Evolutionary conservation across 2,113 vertebrate genomes (phyloP), one percentile per base, ranked within the genome.

Genomic region (Caloenas nicobarica): DNA sequence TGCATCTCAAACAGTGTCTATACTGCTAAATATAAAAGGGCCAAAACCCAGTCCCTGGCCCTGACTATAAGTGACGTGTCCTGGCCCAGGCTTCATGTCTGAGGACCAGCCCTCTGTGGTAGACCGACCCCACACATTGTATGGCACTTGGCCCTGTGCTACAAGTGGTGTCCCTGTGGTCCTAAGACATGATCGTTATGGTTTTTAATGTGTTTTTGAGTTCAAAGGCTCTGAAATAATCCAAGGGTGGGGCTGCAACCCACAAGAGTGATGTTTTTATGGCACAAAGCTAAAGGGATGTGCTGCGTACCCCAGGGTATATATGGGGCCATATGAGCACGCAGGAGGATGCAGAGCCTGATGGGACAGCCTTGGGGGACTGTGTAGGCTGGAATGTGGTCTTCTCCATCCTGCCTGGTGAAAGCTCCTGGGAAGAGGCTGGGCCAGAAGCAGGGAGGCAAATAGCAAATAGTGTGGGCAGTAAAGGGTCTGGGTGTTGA

Each of bases 1-100:
- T 89, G 65, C 57, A 48, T 93, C 61, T 87, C 73, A 92, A 92
- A 87, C 81, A 95, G 28, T 53, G 65, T 69, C 69, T 61, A 18
- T 81, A 19, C 48, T 81, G 36, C 81, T 79, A 69, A 81, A 79
- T 65, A 85, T 64, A 61, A 89, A 79, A 74, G 9, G 61, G 28
- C 14, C 57, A 69, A 81, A 68, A 4, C n/a, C 31, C 60, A 51
- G 22, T 12, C 64, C n/a, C 29, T 92, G 83, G 48, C 83, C 42
- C 23, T 3, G 15, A 40, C 24, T 19, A 8, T 24, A 11, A 81
- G 61, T 78, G 51, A 8, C 0, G 0, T 66, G 53, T 28, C 34
- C 54, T 23, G 4, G 11, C 50, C 84, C 21, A 18, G 26, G 10
- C 36, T 53, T 57, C 18, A 10, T 16, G 28, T 29, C 33, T 54